A percentile compares a stretch with the other conserved stretches of the same genome.
Evolutionary conservation across 2,113 vertebrate genomes (phyloP).

Genomic region (Phycodurus eques): DNA sequence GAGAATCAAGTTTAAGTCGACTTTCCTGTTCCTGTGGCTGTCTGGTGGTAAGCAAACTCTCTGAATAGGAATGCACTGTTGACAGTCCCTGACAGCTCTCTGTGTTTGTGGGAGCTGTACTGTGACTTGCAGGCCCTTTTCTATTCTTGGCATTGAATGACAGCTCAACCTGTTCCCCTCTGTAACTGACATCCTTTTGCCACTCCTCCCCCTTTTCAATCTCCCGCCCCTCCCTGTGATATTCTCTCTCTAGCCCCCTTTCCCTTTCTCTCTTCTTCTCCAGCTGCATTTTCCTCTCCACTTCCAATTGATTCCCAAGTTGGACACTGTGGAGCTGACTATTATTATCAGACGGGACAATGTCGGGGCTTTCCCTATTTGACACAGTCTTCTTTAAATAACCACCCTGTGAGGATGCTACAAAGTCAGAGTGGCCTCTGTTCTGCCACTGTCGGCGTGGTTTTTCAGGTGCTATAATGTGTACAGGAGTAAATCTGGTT

Average conservation of each 20-base stretch:
- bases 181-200: slow-evolving; percentile 67
- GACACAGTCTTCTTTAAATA: slow-evolving; percentile 49
- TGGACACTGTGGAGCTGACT: slow-evolving; percentile 56
- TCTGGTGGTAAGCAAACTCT: slow-evolving; percentile 64
- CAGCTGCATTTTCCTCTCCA: slow-evolving; percentile 54
- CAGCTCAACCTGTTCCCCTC: slow-evolving; percentile 85
- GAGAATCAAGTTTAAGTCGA: slow-evolving; percentile 53
- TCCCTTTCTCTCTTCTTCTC: slow-evolving; percentile 45
- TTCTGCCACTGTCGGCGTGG: slow-evolving; percentile 61
- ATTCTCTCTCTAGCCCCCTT: slow-evolving; percentile 50
- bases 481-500: slow-evolving; percentile 69
- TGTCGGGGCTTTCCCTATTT: slow-evolving; percentile 65
- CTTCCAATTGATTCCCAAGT: slow-evolving; percentile 52
- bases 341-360: slow-evolving; percentile 50
- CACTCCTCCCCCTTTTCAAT: slow-evolving; percentile 65
- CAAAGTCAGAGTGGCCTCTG: slow-evolving; percentile 44
- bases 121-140: slow-evolving; percentile 69
- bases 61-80: slow-evolving; percentile 69
- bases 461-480: slow-evolving; percentile 66
- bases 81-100: slow-evolving; percentile 69
- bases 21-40: slow-evolving; percentile 73
- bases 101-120: slow-evolving; percentile 72
- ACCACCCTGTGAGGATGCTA: slow-evolving; percentile 41
- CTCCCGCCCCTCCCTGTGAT: slow-evolving; percentile 60
- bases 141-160: slow-evolving; percentile 85